Conservation (phyloP, 2,888 invertebrate species). For the Girardia tigrina region DNA sequence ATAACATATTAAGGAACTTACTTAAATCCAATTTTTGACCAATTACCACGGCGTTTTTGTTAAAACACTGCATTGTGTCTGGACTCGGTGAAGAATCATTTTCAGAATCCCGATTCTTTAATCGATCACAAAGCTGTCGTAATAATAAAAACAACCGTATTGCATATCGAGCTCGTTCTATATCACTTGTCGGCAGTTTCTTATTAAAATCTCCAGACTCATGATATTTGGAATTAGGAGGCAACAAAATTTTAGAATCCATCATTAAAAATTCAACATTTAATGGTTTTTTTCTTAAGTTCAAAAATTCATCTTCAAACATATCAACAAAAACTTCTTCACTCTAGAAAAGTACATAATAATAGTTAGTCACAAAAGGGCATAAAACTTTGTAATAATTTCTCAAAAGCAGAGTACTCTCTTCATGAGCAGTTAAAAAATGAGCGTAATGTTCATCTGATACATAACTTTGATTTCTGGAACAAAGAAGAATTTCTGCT, state of each 20-base stretch:
- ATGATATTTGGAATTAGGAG: constrained; percentile 85
- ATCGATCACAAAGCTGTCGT: constrained; percentile 48
- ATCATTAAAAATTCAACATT: constrained; percentile 80
- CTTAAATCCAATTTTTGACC: constrained; percentile 88
- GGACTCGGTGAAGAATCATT: constrained; percentile 75
- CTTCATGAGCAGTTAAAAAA: neutral
- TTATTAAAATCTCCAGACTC: constrained; percentile 77
- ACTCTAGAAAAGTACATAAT: constrained; percentile 45
- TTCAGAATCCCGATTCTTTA: constrained; percentile 62
- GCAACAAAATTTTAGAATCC: constrained; percentile 82
- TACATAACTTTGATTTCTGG: neutral
- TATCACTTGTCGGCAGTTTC: constrained; percentile 85
- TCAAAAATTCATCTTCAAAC: constrained; percentile 77
- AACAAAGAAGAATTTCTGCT: neutral
- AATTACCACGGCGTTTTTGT: constrained; percentile 72
- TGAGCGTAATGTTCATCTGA: constrained; percentile 16
- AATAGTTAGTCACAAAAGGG: neutral
- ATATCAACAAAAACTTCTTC: constrained; percentile 95
- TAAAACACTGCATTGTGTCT: constrained; percentile 71
- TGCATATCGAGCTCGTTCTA: constrained; percentile 58
- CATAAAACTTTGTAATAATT: neutral
- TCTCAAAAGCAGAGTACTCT: constrained; percentile 1
- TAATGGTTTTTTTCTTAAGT: constrained; percentile 38
- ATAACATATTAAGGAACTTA: too few species aligned
- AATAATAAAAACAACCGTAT: constrained; percentile 76